phyloP scores from a whole-genome alignment of 2,797 vertebrate species.

The Hapalemur alaotrensis region DNA sequence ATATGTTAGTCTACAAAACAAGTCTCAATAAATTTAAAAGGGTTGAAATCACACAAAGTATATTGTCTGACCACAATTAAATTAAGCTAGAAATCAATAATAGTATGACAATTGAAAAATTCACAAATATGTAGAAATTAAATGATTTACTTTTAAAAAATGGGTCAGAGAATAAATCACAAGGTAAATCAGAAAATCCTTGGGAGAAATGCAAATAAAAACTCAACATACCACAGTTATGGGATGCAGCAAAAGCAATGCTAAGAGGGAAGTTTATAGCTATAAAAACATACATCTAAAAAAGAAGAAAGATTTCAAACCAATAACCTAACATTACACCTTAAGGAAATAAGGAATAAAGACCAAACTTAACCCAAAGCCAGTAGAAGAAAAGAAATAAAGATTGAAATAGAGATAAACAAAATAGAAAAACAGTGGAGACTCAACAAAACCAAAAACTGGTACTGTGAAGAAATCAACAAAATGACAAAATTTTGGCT shows the following conservation, averaged over 20 bases:
- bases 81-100: neutral
- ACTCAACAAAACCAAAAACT: neutral
- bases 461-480: neutral
- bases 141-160: neutral
- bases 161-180: neutral
- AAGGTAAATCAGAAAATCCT: neutral
- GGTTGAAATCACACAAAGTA: neutral
- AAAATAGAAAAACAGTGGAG: neutral
- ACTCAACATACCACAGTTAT: neutral
- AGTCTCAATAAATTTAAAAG: neutral
- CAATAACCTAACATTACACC: neutral
- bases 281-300: neutral
- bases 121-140: neutral
- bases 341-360: neutral
- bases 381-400: neutral
- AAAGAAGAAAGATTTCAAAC: neutral
- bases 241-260: neutral
- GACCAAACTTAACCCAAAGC: neutral
- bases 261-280: neutral
- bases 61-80: neutral
- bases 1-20: neutral
- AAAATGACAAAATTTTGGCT: neutral
- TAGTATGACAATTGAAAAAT: neutral
- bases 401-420: neutral
- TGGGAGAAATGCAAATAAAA: neutral